Conservation (phyloP, 2,888 invertebrate species). For the Chymomyza fuscimana region DNA sequence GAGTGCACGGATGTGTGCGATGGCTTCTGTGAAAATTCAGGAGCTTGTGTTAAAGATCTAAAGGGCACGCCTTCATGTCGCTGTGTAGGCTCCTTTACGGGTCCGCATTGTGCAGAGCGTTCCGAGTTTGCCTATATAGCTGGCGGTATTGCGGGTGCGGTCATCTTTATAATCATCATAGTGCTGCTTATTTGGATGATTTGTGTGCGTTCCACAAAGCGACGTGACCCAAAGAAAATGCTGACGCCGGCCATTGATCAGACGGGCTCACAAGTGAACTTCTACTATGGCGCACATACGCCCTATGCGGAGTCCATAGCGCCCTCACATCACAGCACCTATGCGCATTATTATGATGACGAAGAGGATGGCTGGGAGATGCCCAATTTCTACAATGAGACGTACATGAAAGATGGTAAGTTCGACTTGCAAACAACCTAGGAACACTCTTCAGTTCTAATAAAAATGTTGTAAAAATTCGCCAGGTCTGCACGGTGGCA, state of each 20-base stretch:
- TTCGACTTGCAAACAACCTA: background rate
- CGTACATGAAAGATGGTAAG: slow-evolving; percentile 93
- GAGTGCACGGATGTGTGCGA: slow-evolving; percentile 90
- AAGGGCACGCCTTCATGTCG: slow-evolving; percentile 92
- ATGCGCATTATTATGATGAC: slow-evolving; percentile 97
- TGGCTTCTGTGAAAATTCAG: slow-evolving; percentile 93
- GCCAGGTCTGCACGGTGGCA: slow-evolving; percentile 88
- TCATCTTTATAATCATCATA: slow-evolving; percentile 94
- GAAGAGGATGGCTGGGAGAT: slow-evolving; percentile 98
- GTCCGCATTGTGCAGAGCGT: slow-evolving; percentile 92
- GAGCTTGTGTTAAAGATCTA: slow-evolving; percentile 90
- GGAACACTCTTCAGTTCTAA: background rate
- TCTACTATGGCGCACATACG: slow-evolving; percentile 96
- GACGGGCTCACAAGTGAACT: slow-evolving; percentile 96
- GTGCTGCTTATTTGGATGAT: slow-evolving; percentile 98
- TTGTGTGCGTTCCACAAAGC: slow-evolving; percentile 92
- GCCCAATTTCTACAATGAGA: slow-evolving; percentile 98
- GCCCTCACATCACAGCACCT: slow-evolving; percentile 96
- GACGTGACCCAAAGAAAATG: slow-evolving; percentile 95
- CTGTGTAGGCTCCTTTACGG: slow-evolving; percentile 95
- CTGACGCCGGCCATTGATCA: slow-evolving; percentile 93
- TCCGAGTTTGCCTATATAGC: slow-evolving; percentile 97
- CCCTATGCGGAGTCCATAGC: slow-evolving; percentile 97
- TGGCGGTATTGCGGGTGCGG: slow-evolving; percentile 96
- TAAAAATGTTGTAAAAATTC: background rate